Percentiles rank a stretch among this genome's conserved stretches.
These are phyloP conservation scores for Rhinogobius similis DNA, from an alignment of 2,113 vertebrate species.

Conservation along the genomic window DNA sequence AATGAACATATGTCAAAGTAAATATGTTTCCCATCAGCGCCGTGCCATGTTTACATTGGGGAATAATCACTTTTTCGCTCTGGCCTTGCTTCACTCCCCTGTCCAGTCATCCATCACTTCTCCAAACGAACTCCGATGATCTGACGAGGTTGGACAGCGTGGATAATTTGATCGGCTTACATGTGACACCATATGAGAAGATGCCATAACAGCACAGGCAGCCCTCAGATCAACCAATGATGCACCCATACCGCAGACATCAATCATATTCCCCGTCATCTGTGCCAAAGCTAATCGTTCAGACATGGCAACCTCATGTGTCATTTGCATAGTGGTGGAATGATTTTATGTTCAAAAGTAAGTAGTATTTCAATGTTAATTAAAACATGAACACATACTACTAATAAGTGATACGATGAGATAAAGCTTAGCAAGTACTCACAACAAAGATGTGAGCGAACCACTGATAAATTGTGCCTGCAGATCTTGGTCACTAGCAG, in stretches of 20 bases:
- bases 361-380: too few relatives aligned
- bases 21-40: conserved; percentile 30
- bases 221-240: conserved; percentile 46
- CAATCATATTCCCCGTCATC: conserved; percentile 36
- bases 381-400: too few relatives aligned
- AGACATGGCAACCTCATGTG: conserved; percentile 51
- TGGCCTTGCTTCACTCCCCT: conserved; percentile 16
- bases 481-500: too few relatives aligned
- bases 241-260: conserved; percentile 56
- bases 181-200: conserved; percentile 47
- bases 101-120: conserved; percentile 40
- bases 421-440: too few relatives aligned
- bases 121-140: conserved; percentile 40
- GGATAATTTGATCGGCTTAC: conserved; percentile 50
- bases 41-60: conserved; percentile 6
- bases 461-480: too few relatives aligned
- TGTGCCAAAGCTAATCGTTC: conserved; percentile 44
- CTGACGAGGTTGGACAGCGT: conserved; percentile 58
- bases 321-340: conserved; percentile 26
- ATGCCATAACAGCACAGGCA: conserved; percentile 57
- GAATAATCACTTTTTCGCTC: conserved; percentile 15
- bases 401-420: too few relatives aligned
- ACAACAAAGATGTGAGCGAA: too few relatives aligned
- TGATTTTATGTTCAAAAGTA: too few relatives aligned
- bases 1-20: conserved; percentile 33